Conservation (phyloP, 35 echinoderm and acorn worm genomes). For the Chiridota heheva region DNA sequence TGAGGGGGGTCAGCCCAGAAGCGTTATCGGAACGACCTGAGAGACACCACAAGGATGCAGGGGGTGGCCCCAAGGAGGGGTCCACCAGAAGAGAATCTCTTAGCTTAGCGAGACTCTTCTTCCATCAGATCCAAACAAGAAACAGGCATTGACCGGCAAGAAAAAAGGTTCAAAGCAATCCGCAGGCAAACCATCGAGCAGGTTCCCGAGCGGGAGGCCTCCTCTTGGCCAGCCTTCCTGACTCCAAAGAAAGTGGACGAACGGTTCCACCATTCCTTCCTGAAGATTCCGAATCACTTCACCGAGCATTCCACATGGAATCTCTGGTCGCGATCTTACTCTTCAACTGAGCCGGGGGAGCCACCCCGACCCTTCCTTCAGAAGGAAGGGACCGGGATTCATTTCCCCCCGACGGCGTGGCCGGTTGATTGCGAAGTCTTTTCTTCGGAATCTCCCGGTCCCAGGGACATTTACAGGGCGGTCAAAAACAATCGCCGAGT, state of each 20-base stretch:
- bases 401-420: background rate
- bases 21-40: too few relatives aligned
- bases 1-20: too few relatives aligned
- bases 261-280: conserved; percentile 2
- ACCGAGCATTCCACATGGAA: conserved; percentile 6
- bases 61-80: background rate
- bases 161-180: background rate
- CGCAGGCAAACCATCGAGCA: conserved; percentile 1
- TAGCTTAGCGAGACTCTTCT: background rate
- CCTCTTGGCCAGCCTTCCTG: conserved; percentile 7
- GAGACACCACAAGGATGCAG: background rate
- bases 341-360: background rate
- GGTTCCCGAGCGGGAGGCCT: background rate
- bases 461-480: background rate
- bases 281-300: background rate
- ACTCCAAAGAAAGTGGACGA: background rate
- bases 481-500: background rate
- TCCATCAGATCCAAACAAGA: background rate
- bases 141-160: background rate
- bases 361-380: background rate
- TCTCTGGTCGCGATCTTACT: background rate
- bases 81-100: background rate
- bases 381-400: background rate
- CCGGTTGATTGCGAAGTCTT: background rate
- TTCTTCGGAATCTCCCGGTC: conserved; percentile 10